A percentile compares a stretch with the other conserved stretches of the same genome.
phyloP scores from a whole-genome alignment of 2,113 vertebrate species.

The Eubucco bourcierii region DNA sequence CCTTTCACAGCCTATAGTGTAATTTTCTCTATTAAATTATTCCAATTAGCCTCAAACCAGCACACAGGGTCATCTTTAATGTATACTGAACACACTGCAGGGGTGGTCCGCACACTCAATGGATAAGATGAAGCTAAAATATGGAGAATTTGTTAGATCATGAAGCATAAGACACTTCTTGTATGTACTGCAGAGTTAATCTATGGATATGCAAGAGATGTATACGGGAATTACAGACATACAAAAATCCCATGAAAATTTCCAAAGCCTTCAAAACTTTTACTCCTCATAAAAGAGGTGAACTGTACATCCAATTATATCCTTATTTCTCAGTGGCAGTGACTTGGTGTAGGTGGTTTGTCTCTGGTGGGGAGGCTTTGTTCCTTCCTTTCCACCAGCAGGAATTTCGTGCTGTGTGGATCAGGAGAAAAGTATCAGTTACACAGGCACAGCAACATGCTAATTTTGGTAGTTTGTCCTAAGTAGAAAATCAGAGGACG shows the following conservation, averaged over 20 bases:
- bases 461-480: background rate
- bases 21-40: too few relatives aligned
- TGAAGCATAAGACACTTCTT: background rate
- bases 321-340: background rate
- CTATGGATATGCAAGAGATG: fast-evolving
- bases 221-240: fast-evolving
- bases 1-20: too few relatives aligned
- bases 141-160: background rate
- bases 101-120: background rate
- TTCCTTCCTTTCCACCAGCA: background rate
- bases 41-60: too few relatives aligned
- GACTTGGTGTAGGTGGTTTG: background rate
- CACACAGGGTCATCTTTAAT: background rate
- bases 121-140: background rate
- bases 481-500: background rate
- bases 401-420: fast-evolving
- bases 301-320: too few relatives aligned
- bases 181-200: background rate
- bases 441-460: background rate
- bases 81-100: background rate
- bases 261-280: background rate
- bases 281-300: background rate
- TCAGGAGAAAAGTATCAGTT: background rate
- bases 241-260: background rate
- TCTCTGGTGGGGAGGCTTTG: background rate